A percentile compares a stretch with the other conserved stretches of the same genome.
These are phyloP conservation scores for Lepas anatifera DNA, from an alignment of 2,888 invertebrate genomes.

Conservation along the genomic window DNA sequence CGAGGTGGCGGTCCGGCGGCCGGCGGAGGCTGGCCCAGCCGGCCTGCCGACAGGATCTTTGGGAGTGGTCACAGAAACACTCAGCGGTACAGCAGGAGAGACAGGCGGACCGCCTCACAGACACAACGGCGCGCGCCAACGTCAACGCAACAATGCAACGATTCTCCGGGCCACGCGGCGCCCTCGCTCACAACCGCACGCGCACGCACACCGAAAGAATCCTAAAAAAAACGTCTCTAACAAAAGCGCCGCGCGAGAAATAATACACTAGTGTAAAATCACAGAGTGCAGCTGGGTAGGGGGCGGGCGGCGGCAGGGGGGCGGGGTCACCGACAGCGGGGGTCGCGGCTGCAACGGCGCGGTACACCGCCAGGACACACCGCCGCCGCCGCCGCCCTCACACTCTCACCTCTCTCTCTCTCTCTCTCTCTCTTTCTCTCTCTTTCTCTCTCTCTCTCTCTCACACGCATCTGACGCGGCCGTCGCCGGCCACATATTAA, in stretches of 20 bases:
- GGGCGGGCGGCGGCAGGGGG: too few species aligned
- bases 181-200: too few species aligned
- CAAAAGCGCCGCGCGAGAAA: constrained; percentile 13
- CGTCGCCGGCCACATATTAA: background rate
- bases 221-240: constrained; percentile 13
- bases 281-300: background rate
- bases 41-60: background rate
- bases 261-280: constrained; percentile 13
- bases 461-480: too few species aligned
- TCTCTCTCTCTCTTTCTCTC: too few species aligned
- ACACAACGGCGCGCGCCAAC: background rate
- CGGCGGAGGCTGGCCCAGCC: background rate
- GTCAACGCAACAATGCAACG: background rate
- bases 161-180: background rate
- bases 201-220: constrained; percentile 4
- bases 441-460: too few species aligned
- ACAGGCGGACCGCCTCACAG: constrained; percentile 14
- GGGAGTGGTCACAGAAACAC: background rate
- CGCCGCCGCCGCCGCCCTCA: background rate
- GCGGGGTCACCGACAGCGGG: too few species aligned
- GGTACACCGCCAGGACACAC: too few species aligned
- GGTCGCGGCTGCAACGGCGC: background rate
- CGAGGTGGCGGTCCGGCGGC: background rate
- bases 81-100: too few species aligned
- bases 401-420: background rate